Base-by-base conservation (phyloP, 37 sponge, comb jelly and placozoan genomes). In the Cliona cf. orientalis region DNA sequence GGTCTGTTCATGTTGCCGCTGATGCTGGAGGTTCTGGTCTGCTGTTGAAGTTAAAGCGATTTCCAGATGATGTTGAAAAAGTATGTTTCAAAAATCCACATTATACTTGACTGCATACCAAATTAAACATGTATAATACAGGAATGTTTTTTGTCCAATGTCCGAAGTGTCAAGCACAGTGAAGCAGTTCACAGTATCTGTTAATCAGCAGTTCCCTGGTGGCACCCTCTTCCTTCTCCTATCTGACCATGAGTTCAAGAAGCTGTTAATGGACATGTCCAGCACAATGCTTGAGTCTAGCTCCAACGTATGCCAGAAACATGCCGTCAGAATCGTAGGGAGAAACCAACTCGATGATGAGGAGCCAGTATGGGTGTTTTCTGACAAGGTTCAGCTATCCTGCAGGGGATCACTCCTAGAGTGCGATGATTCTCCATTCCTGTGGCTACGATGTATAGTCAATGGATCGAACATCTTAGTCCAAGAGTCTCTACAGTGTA, bases 131-230 rank as follows among this genome's bases (percentile, higher is more conserved):
- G n/a, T 19, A 19, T 49, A 19, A 14, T 49, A 49, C 53, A 49
- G 53, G 53, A 19, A 9, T 49, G 53, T 49, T 9, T 49, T 49
- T 49, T 49, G 53, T 49, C 53, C 53, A 49, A 49, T 49, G 53
- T 49, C 53, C 14, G 14, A 49, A 19, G 14, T 49, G 9, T 49
- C 53, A 49, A 49, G 53, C 14, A 49, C 53, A 19, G 53, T 49
- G 53, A 49, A 49, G 53, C 53, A 61, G 26, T 61, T 61, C 28
- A 61, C 63, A 61, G 28, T n/a, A 7, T n/a, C 5, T 28, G 26
- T n/a, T 28, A 61, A 61, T 28, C 63, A 61, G 26, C 63, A 25
- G 23, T 61, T 61, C 26, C 63, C 63, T 28, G 63, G 63, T 61
- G 63, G 63, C 28, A 25, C 63, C 5, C 63, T 61, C 26, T 61